Base-by-base conservation (phyloP, 2,113 vertebrate genomes). In the Pachypanchax playfairii region DNA sequence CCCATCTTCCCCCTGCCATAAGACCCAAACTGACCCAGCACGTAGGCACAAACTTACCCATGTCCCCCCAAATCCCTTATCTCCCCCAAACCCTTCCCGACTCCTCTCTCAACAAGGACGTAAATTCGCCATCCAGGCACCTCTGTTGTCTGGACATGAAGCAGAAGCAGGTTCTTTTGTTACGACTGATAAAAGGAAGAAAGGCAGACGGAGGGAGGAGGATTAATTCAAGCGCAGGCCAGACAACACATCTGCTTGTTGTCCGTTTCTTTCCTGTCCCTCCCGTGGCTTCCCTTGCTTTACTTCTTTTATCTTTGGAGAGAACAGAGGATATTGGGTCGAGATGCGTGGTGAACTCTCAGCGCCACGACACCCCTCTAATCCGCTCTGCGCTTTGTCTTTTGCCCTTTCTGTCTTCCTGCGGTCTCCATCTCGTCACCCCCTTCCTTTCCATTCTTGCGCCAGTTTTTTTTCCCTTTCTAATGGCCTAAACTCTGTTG, bases 151-250 rank as follows among this genome's bases (percentile, higher is more conserved):
- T 87, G 86, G 68, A 87, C 90, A 84, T 80, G 88, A 75, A 83
- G 58, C 75, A 85, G 89, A 65, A 87, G 74, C 77, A 83, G 87
- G 74, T 78, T 82, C 89, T 77, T 90, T 95, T 93, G 91, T 92
- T 85, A 89, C 65, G 56, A 46, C 25, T 70, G 89, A 92, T 90
- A 93, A 92, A 92, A 91, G 87, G 86, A 79, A 82, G 83, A 83
- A 93, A 93, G 39, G 92, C 71, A 21, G 63, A 65, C 60, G 29
- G 55, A 78, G 92, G 90, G 93, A 93, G 92, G 92, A 89, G 91
- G 91, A 93, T 92, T 90, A 75, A 90, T 92, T 89, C 92, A 89
- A 93, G 93, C 91, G 48, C 76, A 79, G 85, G 86, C 92, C 91
- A 94, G 90, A 88, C 68, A 69, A 89, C 81, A 88, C 86, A 89